Percentiles rank a stretch among this genome's conserved stretches.
Conservation (phyloP, 2,113 vertebrate species). For the Corydoras maculifer region DNA sequence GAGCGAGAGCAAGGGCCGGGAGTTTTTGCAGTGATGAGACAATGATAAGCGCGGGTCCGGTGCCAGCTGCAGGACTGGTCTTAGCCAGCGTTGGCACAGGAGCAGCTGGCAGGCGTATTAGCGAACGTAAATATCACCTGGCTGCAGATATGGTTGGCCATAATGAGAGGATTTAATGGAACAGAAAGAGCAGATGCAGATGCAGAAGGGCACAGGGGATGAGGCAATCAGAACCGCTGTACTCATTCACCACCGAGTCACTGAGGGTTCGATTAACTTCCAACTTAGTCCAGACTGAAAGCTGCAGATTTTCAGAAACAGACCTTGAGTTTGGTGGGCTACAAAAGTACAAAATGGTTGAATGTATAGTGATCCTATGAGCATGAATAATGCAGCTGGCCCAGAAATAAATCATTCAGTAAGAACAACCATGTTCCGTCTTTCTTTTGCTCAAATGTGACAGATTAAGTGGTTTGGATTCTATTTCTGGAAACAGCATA, state of each 20-base stretch:
- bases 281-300: neutral
- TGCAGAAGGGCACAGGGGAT: constrained; percentile 20
- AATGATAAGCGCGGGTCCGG: constrained; percentile 22
- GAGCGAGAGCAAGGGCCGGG: neutral
- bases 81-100: constrained; percentile 39
- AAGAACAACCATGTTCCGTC: constrained; percentile 5
- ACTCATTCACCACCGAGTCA: neutral
- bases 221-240: constrained; percentile 3
- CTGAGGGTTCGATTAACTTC: neutral
- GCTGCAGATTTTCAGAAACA: no score
- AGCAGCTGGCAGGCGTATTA: constrained; percentile 47
- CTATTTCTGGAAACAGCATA: constrained; percentile 14
- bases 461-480: constrained; percentile 28
- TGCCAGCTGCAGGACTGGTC: constrained; percentile 33
- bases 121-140: constrained; percentile 36
- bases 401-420: constrained; percentile 1
- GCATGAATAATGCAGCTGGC: neutral
- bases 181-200: constrained; percentile 30
- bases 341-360: no score
- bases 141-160: constrained; percentile 28
- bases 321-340: no score
- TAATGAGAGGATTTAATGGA: constrained; percentile 37
- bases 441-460: constrained; percentile 16
- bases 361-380: no score
- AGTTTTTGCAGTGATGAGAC: constrained; percentile 22